Evolutionary conservation across 2,113 vertebrate species (phyloP).

Genomic region (Catagonus wagneri): DNA sequence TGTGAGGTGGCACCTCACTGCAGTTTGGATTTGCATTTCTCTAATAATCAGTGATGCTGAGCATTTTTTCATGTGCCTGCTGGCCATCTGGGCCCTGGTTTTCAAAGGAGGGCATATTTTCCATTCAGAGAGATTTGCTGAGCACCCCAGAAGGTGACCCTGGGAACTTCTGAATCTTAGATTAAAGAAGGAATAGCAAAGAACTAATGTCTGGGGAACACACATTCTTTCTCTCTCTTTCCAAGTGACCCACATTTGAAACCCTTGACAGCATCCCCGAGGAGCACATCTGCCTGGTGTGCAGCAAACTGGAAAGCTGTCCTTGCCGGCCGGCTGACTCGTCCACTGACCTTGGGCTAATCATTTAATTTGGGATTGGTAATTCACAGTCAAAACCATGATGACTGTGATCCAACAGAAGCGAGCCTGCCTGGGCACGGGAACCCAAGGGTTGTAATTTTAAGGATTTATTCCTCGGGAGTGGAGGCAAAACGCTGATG

Average conservation of each 20-base stretch:
- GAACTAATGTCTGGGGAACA: neutral
- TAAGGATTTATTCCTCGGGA: constrained; percentile 57
- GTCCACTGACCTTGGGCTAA: constrained; percentile 2
- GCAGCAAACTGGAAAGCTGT: neutral
- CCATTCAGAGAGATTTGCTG: neutral
- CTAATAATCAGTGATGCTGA: too few species aligned
- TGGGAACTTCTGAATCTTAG: neutral
- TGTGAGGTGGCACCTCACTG: too few species aligned
- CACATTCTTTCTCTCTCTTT: neutral
- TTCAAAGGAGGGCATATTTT: constrained; percentile 24
- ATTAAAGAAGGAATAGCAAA: neutral
- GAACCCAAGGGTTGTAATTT: constrained; percentile 53
- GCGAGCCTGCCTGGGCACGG: constrained; percentile 49
- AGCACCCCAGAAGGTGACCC: neutral
- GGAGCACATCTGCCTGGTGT: neutral
- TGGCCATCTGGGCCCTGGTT: neutral
- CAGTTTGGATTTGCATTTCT: too few species aligned
- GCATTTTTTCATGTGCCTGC: too few species aligned
- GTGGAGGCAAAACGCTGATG: constrained; percentile 13
- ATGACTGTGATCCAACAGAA: constrained; percentile 44
- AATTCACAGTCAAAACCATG: constrained; percentile 27
- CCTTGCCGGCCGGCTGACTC: neutral
- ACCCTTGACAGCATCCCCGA: neutral
- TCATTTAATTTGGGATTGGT: constrained; percentile 60
- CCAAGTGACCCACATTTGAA: neutral